A percentile compares a stretch with the other conserved stretches of the same genome.
Conservation (phyloP, 2,797 vertebrate species). For the Orestias chungarensis region DNA sequence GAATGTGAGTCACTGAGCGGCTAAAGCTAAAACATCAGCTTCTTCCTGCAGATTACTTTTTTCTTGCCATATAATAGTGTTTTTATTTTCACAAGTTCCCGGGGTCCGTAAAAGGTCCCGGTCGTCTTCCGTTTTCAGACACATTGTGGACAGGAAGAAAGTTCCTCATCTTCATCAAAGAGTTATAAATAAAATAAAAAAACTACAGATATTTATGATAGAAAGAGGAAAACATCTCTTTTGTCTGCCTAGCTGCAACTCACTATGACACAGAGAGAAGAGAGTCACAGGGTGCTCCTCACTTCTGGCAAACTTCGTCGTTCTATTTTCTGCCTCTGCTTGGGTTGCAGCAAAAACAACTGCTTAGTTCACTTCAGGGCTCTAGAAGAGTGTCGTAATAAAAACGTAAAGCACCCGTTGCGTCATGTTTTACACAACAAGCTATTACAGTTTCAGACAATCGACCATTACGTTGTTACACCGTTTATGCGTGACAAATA, state of each 20-base stretch:
- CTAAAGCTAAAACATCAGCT: conserved; percentile 42
- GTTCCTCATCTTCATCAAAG: conserved; percentile 13
- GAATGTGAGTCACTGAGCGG: conserved; percentile 31
- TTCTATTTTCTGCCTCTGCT: conserved; percentile 44
- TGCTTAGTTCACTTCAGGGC: conserved; percentile 37
- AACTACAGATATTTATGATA: conserved; percentile 19
- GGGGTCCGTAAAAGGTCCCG: conserved; percentile 13
- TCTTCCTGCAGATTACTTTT: no score
- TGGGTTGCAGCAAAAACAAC: conserved; percentile 55
- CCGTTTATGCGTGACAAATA: conserved; percentile 22
- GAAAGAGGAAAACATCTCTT: conserved; percentile 7
- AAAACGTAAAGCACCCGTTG: conserved; percentile 28
- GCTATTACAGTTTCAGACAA: not conserved
- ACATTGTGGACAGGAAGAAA: conserved; percentile 16
- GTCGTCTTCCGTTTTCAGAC: conserved; percentile 16
- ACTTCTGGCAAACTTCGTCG: conserved; percentile 41
- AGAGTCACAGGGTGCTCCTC: conserved; percentile 23
- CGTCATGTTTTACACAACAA: conserved; percentile 18
- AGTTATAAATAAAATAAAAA: conserved; percentile 6
- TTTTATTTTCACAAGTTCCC: conserved; percentile 5
- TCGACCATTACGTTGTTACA: conserved; percentile 9
- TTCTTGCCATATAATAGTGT: conserved; percentile 33
- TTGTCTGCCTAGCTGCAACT: not conserved
- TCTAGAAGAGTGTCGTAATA: conserved; percentile 41
- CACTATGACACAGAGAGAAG: conserved; percentile 10